Evolutionary conservation across 2,888 invertebrate species (phyloP).

Genomic region (Rotaria macrura): DNA sequence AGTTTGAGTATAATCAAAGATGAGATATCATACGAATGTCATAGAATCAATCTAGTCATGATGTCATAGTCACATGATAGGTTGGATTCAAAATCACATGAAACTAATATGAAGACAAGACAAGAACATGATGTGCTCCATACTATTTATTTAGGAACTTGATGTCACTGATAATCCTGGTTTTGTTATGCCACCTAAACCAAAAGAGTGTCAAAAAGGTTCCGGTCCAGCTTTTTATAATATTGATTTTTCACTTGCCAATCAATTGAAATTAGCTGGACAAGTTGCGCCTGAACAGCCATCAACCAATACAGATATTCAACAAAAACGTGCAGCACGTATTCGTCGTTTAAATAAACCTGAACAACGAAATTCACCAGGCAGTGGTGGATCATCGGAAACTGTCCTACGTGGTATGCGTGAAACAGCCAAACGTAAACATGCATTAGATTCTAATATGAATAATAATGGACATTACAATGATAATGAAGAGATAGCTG

Average conservation of each 20-base stretch:
- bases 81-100: too few relatives aligned
- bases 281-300: conserved; percentile 28
- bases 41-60: too few relatives aligned
- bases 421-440: conserved; percentile 27
- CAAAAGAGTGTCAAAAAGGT: conserved; percentile 64
- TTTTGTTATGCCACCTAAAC: conserved; percentile 91
- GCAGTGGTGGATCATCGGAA: neutral
- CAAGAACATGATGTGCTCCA: too few relatives aligned
- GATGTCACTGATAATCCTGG: conserved; percentile 84
- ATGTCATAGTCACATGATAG: too few relatives aligned
- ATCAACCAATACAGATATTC: conserved; percentile 8
- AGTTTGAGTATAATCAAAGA: too few relatives aligned
- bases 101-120: too few relatives aligned
- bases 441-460: neutral
- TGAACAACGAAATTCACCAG: conserved; percentile 24
- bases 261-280: conserved; percentile 62
- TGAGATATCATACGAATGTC: too few relatives aligned
- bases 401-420: conserved; percentile 33
- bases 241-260: conserved; percentile 92
- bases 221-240: conserved; percentile 73
- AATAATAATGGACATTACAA: neutral
- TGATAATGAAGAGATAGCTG: conserved; percentile 29
- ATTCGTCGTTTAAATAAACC: conserved; percentile 34
- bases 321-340: conserved; percentile 32
- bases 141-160: conserved; percentile 54